These are phyloP conservation scores for Nasonia vitripennis DNA, from an alignment of 1,140 invertebrate species.

Conservation along the genomic window DNA sequence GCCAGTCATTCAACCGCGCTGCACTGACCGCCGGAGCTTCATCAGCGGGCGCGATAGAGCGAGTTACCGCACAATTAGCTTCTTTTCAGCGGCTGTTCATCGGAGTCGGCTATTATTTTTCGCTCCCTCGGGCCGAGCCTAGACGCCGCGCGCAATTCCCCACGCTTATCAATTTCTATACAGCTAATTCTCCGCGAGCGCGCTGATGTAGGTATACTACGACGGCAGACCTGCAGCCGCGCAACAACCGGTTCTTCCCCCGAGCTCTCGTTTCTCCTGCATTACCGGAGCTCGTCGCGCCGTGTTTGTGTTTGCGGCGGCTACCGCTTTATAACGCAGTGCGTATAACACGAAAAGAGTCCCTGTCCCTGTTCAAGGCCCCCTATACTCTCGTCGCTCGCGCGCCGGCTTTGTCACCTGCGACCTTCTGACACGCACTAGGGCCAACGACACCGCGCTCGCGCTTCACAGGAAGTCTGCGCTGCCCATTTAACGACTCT, in stretches of 20 bases:
- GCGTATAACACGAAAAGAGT: neutral
- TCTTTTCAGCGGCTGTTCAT: too few relatives aligned
- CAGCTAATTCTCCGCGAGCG: neutral
- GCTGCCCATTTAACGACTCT: slow-evolving; percentile 32
- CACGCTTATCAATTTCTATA: slow-evolving; percentile 12
- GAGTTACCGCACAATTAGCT: too few relatives aligned
- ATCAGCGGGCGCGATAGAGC: too few relatives aligned
- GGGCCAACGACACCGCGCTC: slow-evolving; percentile 25
- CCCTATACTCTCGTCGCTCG: neutral
- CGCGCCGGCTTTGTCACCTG: slow-evolving; percentile 24
- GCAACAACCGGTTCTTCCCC: neutral
- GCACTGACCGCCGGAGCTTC: too few relatives aligned
- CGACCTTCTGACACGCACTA: slow-evolving; percentile 33
- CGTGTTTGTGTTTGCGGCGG: too few relatives aligned
- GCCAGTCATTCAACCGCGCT: too few relatives aligned
- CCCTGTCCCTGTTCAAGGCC: neutral
- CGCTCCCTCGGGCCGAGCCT: neutral
- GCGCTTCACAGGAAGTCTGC: slow-evolving; percentile 35
- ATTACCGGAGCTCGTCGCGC: neutral
- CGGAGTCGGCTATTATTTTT: neutral
- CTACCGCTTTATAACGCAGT: too few relatives aligned
- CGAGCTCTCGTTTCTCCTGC: neutral
- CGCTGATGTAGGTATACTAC: too few relatives aligned
- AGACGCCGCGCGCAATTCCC: neutral
- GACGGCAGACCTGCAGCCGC: too few relatives aligned